Percentiles rank a stretch among this genome's conserved stretches.
Conservation (phyloP, 2,888 invertebrate species). For the Dicranocentrus wangi region DNA sequence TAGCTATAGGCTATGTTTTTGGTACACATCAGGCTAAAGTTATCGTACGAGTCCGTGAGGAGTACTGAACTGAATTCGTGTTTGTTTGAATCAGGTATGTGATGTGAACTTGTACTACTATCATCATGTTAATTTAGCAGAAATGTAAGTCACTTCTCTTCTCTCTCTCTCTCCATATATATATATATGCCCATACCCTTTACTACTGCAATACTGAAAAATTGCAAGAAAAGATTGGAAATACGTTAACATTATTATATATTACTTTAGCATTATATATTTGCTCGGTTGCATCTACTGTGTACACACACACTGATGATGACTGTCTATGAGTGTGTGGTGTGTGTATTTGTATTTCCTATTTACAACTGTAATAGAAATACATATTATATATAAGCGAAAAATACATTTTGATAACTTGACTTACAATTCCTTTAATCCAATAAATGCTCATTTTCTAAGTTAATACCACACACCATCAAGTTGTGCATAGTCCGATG, state of each 20-base stretch:
- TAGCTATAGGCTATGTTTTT: too few relatives aligned
- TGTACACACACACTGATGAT: not conserved
- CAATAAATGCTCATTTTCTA: too few relatives aligned
- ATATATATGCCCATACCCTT: too few relatives aligned
- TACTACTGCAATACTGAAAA: conserved; percentile 19
- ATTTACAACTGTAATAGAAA: too few relatives aligned
- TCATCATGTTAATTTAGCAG: not conserved
- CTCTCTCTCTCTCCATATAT: not conserved
- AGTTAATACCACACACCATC: too few relatives aligned
- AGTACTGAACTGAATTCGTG: conserved; percentile 17
- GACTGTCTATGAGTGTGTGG: not conserved
- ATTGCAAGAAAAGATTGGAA: conserved; percentile 11
- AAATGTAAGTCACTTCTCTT: conserved; percentile 1
- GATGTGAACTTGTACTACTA: conserved; percentile 6
- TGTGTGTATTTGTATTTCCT: conserved; percentile 22
- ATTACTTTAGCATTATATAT: conserved; percentile 5
- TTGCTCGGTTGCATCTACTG: not conserved
- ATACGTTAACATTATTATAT: conserved; percentile 13
- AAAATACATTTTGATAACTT: too few relatives aligned
- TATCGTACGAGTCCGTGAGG: conserved; percentile 13
- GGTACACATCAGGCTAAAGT: too few relatives aligned
- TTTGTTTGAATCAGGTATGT: conserved; percentile 7
- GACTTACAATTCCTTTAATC: too few relatives aligned
- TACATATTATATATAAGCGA: too few relatives aligned
- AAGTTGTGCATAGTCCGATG: too few relatives aligned